phyloP scores from a whole-genome alignment of 2,888 invertebrate species.

The Ichneumon xanthorius region DNA sequence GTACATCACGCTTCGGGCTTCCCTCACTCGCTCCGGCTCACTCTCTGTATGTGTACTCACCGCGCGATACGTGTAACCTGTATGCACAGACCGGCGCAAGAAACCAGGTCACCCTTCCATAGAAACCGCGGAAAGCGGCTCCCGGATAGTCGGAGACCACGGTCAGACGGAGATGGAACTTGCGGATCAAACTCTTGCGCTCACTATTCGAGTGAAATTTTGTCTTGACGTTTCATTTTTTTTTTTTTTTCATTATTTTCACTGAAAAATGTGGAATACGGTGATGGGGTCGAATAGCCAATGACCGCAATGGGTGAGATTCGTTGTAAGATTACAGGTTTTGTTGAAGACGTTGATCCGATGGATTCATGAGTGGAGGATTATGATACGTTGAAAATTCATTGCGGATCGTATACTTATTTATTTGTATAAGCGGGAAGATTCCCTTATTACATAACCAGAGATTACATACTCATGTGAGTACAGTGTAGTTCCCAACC shows the following conservation, averaged over 20 bases:
- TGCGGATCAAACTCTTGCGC: slow-evolving; percentile 60
- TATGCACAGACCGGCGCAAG: slow-evolving; percentile 56
- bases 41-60: slow-evolving; percentile 24
- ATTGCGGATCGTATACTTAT: neutral
- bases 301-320: neutral
- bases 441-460: too few species aligned
- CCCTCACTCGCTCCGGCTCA: slow-evolving; percentile 40
- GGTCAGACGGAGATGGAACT: slow-evolving; percentile 31
- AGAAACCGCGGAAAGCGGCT: slow-evolving; percentile 43
- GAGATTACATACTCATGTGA: too few species aligned
- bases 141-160: slow-evolving; percentile 19
- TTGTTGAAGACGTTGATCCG: neutral
- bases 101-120: slow-evolving; percentile 68
- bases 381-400: neutral
- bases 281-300: slow-evolving; percentile 1
- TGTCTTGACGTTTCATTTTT: slow-evolving; percentile 8
- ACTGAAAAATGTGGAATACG: neutral
- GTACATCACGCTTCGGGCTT: slow-evolving; percentile 54
- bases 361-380: too few species aligned
- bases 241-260: slow-evolving; percentile 11
- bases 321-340: neutral
- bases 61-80: slow-evolving; percentile 51
- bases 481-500: too few species aligned
- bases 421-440: too few species aligned
- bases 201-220: slow-evolving; percentile 25